Conservation (phyloP, 2,888 invertebrate species). For the Atrina japonica region DNA sequence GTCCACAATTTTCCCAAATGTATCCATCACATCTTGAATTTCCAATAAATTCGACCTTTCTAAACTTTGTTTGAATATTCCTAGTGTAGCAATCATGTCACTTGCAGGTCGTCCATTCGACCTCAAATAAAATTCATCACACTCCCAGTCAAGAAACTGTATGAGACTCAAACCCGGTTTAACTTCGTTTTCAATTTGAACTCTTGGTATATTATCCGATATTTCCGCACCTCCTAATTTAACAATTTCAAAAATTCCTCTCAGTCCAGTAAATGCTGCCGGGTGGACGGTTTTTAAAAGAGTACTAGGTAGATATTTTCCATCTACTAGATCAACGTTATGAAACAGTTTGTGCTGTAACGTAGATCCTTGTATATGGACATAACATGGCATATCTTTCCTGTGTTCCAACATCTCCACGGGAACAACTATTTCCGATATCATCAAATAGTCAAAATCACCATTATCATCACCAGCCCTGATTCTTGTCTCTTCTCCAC, state of each 20-base stretch:
- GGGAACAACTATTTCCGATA: constrained; percentile 50
- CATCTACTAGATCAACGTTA: constrained; percentile 27
- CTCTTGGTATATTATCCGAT: neutral
- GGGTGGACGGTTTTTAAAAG: constrained; percentile 24
- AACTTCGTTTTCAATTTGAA: constrained; percentile 14
- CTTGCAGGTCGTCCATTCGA: neutral
- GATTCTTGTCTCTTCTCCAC: constrained; percentile 46
- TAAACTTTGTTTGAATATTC: neutral
- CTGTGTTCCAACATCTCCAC: constrained; percentile 37
- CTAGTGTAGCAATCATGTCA: neutral
- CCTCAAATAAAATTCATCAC: neutral
- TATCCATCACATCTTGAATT: neutral
- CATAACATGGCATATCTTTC: constrained; percentile 48
- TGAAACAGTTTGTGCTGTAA: constrained; percentile 4
- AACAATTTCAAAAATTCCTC: constrained; percentile 16
- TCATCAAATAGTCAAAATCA: constrained; percentile 52
- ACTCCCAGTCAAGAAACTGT: neutral
- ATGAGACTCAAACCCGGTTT: constrained; percentile 32
- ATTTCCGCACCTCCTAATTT: neutral
- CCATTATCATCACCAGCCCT: constrained; percentile 47
- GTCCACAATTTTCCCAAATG: neutral
- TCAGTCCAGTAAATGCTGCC: constrained; percentile 13
- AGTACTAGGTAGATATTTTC: constrained; percentile 20
- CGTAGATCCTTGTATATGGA: constrained; percentile 39
- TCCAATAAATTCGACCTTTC: neutral